Base-by-base conservation (phyloP, 2,888 invertebrate genomes). In the Nomada fabriciana region DNA sequence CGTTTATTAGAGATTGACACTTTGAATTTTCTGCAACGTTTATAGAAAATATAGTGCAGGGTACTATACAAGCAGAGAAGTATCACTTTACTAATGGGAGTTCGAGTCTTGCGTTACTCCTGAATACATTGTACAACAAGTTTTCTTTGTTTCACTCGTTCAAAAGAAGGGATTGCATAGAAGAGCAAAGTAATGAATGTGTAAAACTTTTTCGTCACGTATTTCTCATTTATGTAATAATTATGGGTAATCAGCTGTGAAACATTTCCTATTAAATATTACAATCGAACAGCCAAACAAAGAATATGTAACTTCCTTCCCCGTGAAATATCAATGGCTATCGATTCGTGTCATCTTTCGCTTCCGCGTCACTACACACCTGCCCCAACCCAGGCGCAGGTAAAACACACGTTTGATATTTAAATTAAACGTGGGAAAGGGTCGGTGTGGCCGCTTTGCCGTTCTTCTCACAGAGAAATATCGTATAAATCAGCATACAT, bases 401-500 rank as follows among this genome's bases (percentile, higher is more conserved):
- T 87, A 88, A 85, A 76, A 68, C 82, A 78, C 80, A 82, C 80
- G 76, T 74, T 72, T 29, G 59, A 76, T 64, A 84, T 74, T 78
- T 85, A 73, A 71, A 76, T 84, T 74, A 84, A 83, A 87, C 88
- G 87, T 83, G 86, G 86, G 86, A 88, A 89, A 88, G 74, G 82
- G 79, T 83, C 82, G 76, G 71, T 80, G 73, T 65, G 78, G 76
- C 82, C 76, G 81, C 71, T 78, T 84, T 55, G 83, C 78, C 75
- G 64, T 79, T 72, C 86, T 85, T 80, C 86, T 89, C 87, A 79
- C 79, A 86, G 87, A 64, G 87, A 80, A 90, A 90, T 89, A 88
- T 86, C 90, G 91, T 91, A 92, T 92, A 92, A 92, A 92, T 92
- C 91, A 92, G 90, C 92, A 91, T 92, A 92, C 87, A 91, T 92